Percentiles rank a stretch among this genome's conserved stretches.
Conservation (phyloP, 2,888 invertebrate species). For the Patella caerulea region DNA sequence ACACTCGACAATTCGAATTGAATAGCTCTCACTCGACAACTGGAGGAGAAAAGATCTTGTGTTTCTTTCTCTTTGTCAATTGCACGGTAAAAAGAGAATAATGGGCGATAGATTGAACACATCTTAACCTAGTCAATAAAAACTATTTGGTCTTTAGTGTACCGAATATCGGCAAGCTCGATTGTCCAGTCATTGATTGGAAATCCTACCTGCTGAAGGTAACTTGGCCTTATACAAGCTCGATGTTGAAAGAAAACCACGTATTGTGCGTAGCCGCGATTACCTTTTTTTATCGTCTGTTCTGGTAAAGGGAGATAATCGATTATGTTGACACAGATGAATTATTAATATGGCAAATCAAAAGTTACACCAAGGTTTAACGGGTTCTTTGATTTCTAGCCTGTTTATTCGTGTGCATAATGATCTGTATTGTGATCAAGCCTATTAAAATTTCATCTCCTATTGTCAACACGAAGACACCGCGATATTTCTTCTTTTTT, state of each 20-base stretch:
- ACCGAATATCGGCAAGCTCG: neutral
- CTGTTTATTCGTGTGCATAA: constrained; percentile 2
- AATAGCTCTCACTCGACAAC: neutral
- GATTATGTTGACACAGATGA: constrained; percentile 6
- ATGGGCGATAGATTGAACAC: neutral
- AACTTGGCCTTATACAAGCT: too few relatives aligned
- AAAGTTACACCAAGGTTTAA: neutral
- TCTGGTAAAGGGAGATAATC: neutral
- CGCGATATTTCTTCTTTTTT: neutral
- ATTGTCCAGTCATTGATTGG: neutral
- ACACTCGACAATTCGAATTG: neutral
- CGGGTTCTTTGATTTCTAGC: constrained; percentile 9
- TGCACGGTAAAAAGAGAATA: neutral
- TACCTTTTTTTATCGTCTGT: neutral
- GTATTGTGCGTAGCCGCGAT: neutral
- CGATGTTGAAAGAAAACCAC: neutral
- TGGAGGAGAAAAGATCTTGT: neutral
- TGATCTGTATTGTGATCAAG: constrained; percentile 2
- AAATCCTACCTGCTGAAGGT: neutral
- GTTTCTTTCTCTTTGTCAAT: neutral
- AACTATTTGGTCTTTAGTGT: neutral
- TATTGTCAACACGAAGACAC: neutral
- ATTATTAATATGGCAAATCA: constrained; percentile 10
- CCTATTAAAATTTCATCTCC: constrained; percentile 12
- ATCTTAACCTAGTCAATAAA: neutral